Evolutionary conservation across 2,888 invertebrate species (phyloP).

Genomic region (Tanaodytes sp.): DNA sequence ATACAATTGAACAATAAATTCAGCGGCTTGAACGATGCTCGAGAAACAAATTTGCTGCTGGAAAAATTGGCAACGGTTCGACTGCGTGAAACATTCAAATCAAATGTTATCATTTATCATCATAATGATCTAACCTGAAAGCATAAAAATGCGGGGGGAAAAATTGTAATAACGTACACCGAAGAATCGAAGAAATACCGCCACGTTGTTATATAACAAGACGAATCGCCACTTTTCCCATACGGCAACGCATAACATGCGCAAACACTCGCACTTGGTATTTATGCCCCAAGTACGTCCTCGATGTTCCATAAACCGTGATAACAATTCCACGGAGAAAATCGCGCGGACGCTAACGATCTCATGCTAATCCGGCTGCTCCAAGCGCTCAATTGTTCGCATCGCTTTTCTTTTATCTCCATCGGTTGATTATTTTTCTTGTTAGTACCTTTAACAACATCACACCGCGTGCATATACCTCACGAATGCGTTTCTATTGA

Average conservation of each 20-base stretch:
- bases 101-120: constrained; percentile 37
- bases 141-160: neutral
- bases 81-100: constrained; percentile 7
- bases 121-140: constrained; percentile 23
- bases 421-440: constrained; percentile 3
- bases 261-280: constrained; percentile 16
- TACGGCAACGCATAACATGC: constrained; percentile 21
- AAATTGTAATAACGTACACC: constrained; percentile 35
- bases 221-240: constrained; percentile 34
- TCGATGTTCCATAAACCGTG: constrained; percentile 38
- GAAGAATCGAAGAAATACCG: constrained; percentile 32
- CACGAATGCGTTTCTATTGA: constrained; percentile 20
- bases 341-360: constrained; percentile 19
- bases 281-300: constrained; percentile 33
- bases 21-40: constrained; percentile 7
- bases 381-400: constrained; percentile 28
- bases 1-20: constrained; percentile 39
- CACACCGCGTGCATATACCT: neutral
- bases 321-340: constrained; percentile 34
- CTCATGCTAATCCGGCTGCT: constrained; percentile 28
- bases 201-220: constrained; percentile 37
- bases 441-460: constrained; percentile 12
- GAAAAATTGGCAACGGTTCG: neutral
- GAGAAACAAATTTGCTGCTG: constrained; percentile 22
- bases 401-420: neutral